Evolutionary conservation across 2,113 vertebrate species (phyloP).

Genomic region (Rhinolophus ferrumequinum): DNA sequence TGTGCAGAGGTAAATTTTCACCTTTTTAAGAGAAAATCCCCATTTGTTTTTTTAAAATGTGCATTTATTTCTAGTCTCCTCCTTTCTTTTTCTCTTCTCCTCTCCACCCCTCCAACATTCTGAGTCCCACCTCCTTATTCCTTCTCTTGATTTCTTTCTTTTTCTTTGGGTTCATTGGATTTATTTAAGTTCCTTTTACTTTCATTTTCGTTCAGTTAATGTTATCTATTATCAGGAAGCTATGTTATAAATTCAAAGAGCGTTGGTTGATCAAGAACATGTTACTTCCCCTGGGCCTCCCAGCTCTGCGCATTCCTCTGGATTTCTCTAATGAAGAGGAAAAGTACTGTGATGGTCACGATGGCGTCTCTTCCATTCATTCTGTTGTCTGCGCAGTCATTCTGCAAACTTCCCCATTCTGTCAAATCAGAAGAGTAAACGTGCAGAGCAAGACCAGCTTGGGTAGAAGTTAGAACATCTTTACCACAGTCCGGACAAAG

Average conservation of each 20-base stretch:
- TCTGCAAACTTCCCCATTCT: not conserved
- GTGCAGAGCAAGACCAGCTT: not conserved
- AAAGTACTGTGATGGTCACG: not conserved
- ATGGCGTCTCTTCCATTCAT: not conserved
- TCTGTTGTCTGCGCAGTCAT: not conserved
- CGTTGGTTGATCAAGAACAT: not conserved
- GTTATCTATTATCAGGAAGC: not conserved
- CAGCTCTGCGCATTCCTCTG: not conserved
- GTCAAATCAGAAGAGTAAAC: not conserved
- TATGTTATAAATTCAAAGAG: not conserved
- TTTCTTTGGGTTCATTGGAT: not conserved
- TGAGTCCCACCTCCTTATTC: not conserved
- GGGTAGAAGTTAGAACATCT: not conserved
- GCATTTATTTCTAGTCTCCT: not conserved
- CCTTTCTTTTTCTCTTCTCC: not conserved
- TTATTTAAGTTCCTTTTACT: not conserved
- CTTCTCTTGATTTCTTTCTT: not conserved
- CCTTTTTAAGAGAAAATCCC: not conserved
- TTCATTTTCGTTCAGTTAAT: constrained; percentile 20
- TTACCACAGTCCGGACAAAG: not conserved
- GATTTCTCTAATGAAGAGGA: not conserved
- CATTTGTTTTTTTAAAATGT: not conserved
- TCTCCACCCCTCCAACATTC: not conserved
- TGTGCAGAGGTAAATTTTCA: not conserved
- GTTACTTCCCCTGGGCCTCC: constrained; percentile 49